Evolutionary conservation across 2,113 vertebrate species (phyloP).

Genomic region (Suncus etruscus): DNA sequence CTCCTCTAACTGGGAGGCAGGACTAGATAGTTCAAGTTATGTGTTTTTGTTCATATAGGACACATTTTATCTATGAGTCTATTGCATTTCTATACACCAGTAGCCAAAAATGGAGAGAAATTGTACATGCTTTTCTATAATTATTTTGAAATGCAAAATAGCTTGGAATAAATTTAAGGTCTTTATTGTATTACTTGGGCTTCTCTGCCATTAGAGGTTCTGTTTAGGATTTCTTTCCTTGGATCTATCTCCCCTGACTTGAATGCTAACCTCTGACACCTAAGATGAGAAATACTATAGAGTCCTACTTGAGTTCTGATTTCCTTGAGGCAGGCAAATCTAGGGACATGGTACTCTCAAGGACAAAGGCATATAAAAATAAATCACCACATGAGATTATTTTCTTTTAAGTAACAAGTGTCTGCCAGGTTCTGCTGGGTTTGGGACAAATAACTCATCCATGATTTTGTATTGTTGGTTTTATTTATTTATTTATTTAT

Average conservation of each 20-base stretch:
- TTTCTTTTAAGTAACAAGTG: slow-evolving; percentile 25
- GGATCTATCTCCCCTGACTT: neutral
- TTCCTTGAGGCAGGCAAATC: neutral
- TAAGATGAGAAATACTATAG: neutral
- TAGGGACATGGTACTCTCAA: neutral
- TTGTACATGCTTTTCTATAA: too few relatives aligned
- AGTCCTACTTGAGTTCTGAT: neutral
- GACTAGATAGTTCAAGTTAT: too few relatives aligned
- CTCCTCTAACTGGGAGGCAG: too few relatives aligned
- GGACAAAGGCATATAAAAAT: neutral
- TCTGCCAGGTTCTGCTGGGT: slow-evolving; percentile 5
- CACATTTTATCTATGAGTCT: too few relatives aligned
- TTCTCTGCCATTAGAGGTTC: neutral
- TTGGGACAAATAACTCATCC: slow-evolving; percentile 1
- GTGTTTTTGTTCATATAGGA: too few relatives aligned
- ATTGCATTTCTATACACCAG: too few relatives aligned
- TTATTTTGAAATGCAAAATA: too few relatives aligned
- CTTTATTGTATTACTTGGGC: neutral
- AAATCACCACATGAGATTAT: neutral
- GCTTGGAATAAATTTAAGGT: neutral
- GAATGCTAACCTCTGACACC: neutral
- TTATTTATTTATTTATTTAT: neutral
- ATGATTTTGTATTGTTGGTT: neutral
- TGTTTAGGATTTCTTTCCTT: neutral
- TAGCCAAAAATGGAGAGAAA: too few relatives aligned